phyloP scores from a whole-genome alignment of 2,888 invertebrate species.

The Micropterix aruncella region DNA sequence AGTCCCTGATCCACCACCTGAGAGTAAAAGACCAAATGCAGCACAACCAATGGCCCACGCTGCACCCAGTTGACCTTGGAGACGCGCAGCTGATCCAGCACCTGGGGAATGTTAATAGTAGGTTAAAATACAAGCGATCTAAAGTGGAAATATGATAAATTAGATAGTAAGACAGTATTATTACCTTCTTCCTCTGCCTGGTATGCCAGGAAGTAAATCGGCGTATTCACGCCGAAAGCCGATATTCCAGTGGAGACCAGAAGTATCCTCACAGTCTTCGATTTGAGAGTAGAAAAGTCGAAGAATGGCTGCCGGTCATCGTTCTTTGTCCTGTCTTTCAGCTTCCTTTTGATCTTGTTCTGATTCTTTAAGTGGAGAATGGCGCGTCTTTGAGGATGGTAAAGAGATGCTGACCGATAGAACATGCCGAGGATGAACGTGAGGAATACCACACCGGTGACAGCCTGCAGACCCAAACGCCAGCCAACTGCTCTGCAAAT shows the following conservation, averaged over 20 bases:
- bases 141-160: no score
- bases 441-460: slow-evolving; percentile 70
- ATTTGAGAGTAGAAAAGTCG: slow-evolving; percentile 72
- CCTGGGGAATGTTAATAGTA: no score
- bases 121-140: no score
- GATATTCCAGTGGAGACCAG: slow-evolving; percentile 67
- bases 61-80: slow-evolving; percentile 65
- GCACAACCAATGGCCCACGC: slow-evolving; percentile 75
- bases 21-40: slow-evolving; percentile 68
- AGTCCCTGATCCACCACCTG: slow-evolving; percentile 55
- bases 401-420: slow-evolving; percentile 77
- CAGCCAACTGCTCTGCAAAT: slow-evolving; percentile 59
- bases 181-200: slow-evolving; percentile 64
- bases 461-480: slow-evolving; percentile 72
- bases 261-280: slow-evolving; percentile 72
- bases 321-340: slow-evolving; percentile 62
- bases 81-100: slow-evolving; percentile 40
- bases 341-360: slow-evolving; percentile 54
- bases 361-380: slow-evolving; percentile 83
- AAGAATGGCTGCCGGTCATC: slow-evolving; percentile 76
- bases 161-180: no score
- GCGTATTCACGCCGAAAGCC: slow-evolving; percentile 75
- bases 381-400: slow-evolving; percentile 76
- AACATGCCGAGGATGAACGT: slow-evolving; percentile 78
- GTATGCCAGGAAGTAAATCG: slow-evolving; percentile 70